Base-by-base conservation (phyloP, 2,888 invertebrate species). In the Nomada flava region DNA sequence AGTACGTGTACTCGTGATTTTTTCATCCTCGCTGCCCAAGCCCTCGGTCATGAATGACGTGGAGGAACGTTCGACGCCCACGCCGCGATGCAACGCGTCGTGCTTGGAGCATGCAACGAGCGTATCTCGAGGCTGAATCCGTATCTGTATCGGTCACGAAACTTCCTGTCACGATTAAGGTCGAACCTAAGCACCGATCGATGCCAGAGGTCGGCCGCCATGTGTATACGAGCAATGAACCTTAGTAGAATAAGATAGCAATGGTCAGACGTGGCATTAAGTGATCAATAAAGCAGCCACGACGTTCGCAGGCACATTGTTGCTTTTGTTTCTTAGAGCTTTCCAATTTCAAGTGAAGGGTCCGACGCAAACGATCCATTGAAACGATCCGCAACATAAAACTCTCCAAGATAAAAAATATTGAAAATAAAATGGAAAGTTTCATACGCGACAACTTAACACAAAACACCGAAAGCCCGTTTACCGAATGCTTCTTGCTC, bases 111-210 rank as follows among this genome's bases (percentile, higher is more conserved):
- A 53, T 18, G 73, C 74, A 59, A 73, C 59, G 18, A 55, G 20
- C 52, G 57, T 76, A 73, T 79, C 79, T 79, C 67, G 67, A 29
- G 47, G 57, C 73, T 86, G 82, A 86, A 86, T 82, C 82, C 69
- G 84, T 85, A 86, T 87, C 87, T 82, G 87, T 79, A 87, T 86
- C 87, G 76, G 87, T 87, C 86, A 84, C 82, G 86, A 84, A 77
- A 76, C 79, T 77, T 78, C 75, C 82, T 62, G 87, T 84, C 77
- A 84, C 86, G 83, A 83, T 82, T 82, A 83, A 76, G 72, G 82
- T 69, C 82, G 72, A 60, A 69, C 76, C 67, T 55, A 59, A 60
- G 57, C 64, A 44, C 26, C 72, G 76, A 76, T 83, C 76, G 82
- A 73, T 69, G 55, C 67, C 50, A 29, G 59, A 42, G 81, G 73